A percentile compares a stretch with the other conserved stretches of the same genome.
phyloP scores from a whole-genome alignment of 2,888 invertebrate species.

The Sussaba pulchella region DNA sequence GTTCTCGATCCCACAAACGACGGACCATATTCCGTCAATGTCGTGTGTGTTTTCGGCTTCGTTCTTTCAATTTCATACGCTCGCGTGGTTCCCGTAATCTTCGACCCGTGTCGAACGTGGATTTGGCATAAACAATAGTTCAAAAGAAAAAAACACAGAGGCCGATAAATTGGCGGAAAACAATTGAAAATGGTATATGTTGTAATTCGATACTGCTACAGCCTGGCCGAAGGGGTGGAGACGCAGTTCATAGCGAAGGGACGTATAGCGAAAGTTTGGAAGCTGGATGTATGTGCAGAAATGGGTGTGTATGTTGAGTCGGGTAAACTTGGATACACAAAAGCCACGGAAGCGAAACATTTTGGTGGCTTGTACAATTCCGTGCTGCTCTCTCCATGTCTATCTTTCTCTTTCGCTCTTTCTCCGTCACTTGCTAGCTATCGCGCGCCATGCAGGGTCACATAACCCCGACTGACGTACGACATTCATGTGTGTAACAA shows the following conservation, averaged over 20 bases:
- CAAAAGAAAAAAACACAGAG: too few species aligned
- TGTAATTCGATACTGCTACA: too few species aligned
- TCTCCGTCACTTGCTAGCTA: background rate
- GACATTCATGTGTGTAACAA: conserved; percentile 3
- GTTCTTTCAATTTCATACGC: background rate
- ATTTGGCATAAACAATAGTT: too few species aligned
- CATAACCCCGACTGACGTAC: background rate
- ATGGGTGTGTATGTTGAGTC: conserved; percentile 5
- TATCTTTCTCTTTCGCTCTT: too few species aligned
- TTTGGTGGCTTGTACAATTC: conserved; percentile 33
- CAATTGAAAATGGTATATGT: too few species aligned
- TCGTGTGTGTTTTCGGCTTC: background rate
- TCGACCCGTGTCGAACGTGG: too few species aligned
- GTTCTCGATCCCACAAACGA: background rate
- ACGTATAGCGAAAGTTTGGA: conserved; percentile 21
- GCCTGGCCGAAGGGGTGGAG: too few species aligned
- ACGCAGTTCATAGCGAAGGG: too few species aligned
- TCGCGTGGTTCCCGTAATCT: background rate
- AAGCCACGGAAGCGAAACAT: conserved; percentile 31
- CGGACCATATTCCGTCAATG: conserved; percentile 2
- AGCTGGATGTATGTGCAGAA: background rate
- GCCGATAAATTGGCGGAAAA: too few species aligned
- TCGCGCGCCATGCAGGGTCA: background rate
- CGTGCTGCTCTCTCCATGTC: background rate
- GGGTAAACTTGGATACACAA: conserved; percentile 16